phyloP scores from a whole-genome alignment of 2,888 invertebrate genomes.

The Beris morrisii region DNA sequence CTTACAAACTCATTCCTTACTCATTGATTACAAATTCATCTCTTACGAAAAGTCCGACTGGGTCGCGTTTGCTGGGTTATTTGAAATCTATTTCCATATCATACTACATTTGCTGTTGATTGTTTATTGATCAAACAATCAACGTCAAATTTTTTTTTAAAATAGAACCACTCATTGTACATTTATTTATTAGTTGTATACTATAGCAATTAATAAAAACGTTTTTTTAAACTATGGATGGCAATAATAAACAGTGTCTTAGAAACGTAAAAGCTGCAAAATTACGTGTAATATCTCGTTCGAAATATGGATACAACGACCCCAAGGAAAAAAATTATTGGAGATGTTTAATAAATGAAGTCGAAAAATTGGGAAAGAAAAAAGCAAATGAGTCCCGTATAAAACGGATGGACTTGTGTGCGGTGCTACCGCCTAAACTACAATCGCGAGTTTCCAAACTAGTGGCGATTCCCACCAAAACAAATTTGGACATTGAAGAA shows the following conservation, averaged over 20 bases:
- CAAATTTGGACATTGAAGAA: conserved; percentile 47
- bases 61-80: too few relatives aligned
- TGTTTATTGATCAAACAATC: too few relatives aligned
- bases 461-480: conserved; percentile 47
- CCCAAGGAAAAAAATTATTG: conserved; percentile 45
- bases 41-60: too few relatives aligned
- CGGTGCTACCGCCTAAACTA: conserved; percentile 48
- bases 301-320: conserved; percentile 21
- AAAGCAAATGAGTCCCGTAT: conserved; percentile 37
- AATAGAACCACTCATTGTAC: too few relatives aligned
- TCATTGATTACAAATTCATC: too few relatives aligned
- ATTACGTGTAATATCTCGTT: not conserved
- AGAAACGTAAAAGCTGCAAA: conserved; percentile 1
- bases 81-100: too few relatives aligned
- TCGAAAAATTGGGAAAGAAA: conserved; percentile 44
- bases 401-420: conserved; percentile 47
- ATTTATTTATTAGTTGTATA: too few relatives aligned
- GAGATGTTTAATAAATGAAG: conserved; percentile 47
- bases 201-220: too few relatives aligned
- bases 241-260: not conserved
- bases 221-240: not conserved
- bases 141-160: too few relatives aligned
- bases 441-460: conserved; percentile 49
- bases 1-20: too few relatives aligned
- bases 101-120: too few relatives aligned